Percentiles rank a stretch among this genome's conserved stretches.
These are phyloP conservation scores for Alfaro cultratus DNA, from an alignment of 2,797 vertebrate genomes.

Conservation along the genomic window DNA sequence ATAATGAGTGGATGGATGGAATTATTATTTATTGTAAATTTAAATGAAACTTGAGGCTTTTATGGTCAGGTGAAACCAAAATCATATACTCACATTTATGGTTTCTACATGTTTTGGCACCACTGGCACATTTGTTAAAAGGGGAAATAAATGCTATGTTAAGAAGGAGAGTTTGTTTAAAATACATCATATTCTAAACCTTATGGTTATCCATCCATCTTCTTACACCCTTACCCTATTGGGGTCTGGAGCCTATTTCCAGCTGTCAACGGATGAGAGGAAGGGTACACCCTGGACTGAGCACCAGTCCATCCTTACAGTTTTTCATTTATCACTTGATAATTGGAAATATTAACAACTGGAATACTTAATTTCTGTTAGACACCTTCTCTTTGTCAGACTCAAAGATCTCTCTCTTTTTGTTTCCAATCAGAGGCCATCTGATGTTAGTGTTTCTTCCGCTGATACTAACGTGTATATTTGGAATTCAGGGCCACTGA, in stretches of 20 bases:
- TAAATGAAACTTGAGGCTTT: background rate
- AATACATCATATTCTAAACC: background rate
- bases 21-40: background rate
- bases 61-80: background rate
- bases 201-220: background rate
- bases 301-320: too few species aligned
- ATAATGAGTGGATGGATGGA: background rate
- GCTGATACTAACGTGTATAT: background rate
- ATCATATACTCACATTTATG: background rate
- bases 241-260: too few species aligned
- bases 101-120: background rate
- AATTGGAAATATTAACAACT: background rate
- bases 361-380: background rate
- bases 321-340: too few species aligned
- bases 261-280: too few species aligned
- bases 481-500: background rate
- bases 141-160: background rate
- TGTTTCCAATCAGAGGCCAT: background rate
- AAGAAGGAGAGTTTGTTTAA: background rate
- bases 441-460: background rate
- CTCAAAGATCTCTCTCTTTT: background rate
- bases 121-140: background rate
- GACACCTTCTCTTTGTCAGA: background rate
- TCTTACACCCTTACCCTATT: too few species aligned
- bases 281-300: too few species aligned